Percentiles rank a stretch among this genome's conserved stretches.
Conservation (phyloP, 2,113 vertebrate species). For the Petroica traversi region DNA sequence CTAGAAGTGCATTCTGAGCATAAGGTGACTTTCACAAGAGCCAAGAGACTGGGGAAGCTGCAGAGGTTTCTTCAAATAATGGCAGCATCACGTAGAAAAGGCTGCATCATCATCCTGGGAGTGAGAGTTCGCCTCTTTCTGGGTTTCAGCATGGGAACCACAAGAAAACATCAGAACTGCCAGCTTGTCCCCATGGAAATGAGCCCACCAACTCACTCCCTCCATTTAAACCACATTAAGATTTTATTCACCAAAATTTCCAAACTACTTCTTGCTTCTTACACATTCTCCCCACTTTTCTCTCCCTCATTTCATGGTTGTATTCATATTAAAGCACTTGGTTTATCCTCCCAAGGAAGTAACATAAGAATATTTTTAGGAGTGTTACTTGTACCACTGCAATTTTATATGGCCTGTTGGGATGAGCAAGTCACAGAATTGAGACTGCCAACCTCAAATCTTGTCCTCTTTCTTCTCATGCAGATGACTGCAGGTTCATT, state of each 20-base stretch:
- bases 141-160: neutral
- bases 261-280: neutral
- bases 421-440: neutral
- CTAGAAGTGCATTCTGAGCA: neutral
- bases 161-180: neutral
- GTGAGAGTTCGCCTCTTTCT: neutral
- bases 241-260: neutral
- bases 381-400: neutral
- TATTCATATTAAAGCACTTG: neutral
- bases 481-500: neutral
- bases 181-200: neutral
- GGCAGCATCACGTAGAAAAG: neutral
- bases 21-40: neutral
- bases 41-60: neutral
- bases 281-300: neutral
- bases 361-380: neutral
- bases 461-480: neutral
- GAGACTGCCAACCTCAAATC: neutral
- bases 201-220: neutral
- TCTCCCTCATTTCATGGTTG: neutral
- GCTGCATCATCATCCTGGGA: accelerated
- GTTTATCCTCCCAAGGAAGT: neutral
- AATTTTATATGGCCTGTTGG: neutral
- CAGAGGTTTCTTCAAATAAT: neutral
- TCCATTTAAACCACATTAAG: neutral